phyloP scores from a whole-genome alignment of 53 echinoderm and acorn worm genomes.

The Patiria pectinifera region DNA sequence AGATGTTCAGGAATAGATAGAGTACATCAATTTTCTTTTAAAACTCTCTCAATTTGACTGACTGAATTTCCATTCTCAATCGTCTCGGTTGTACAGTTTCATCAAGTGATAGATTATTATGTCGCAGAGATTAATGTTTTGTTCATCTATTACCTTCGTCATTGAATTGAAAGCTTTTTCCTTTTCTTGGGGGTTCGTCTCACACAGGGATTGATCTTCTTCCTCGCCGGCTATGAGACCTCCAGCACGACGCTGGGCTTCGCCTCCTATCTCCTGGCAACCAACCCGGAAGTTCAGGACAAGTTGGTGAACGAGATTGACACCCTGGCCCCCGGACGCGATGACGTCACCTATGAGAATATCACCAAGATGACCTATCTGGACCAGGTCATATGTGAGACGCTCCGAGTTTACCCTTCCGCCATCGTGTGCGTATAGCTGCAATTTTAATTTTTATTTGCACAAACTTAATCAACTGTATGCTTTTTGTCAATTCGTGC shows the following conservation, averaged over 20 bases:
- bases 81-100: too few relatives aligned
- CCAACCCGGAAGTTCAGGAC: conserved; percentile 58
- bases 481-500: not conserved
- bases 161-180: too few relatives aligned
- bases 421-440: conserved; percentile 31
- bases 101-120: too few relatives aligned
- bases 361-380: conserved; percentile 33
- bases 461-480: too few relatives aligned
- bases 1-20: too few relatives aligned
- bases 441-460: too few relatives aligned
- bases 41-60: too few relatives aligned
- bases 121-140: too few relatives aligned
- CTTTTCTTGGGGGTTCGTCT: not conserved
- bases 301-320: conserved; percentile 57
- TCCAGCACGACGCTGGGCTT: conserved; percentile 47
- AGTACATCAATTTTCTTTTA: too few relatives aligned
- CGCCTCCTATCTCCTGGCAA: conserved; percentile 43
- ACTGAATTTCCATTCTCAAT: too few relatives aligned
- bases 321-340: conserved; percentile 20
- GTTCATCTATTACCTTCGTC: too few relatives aligned
- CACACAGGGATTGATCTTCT: conserved; percentile 26
- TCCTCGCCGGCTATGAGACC: conserved; percentile 53
- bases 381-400: conserved; percentile 52
- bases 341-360: conserved; percentile 26
- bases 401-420: conserved; percentile 51